A percentile compares a stretch with the other conserved stretches of the same genome.
These are phyloP conservation scores for Torymus texanus DNA, from an alignment of 2,888 invertebrate genomes.

Conservation along the genomic window DNA sequence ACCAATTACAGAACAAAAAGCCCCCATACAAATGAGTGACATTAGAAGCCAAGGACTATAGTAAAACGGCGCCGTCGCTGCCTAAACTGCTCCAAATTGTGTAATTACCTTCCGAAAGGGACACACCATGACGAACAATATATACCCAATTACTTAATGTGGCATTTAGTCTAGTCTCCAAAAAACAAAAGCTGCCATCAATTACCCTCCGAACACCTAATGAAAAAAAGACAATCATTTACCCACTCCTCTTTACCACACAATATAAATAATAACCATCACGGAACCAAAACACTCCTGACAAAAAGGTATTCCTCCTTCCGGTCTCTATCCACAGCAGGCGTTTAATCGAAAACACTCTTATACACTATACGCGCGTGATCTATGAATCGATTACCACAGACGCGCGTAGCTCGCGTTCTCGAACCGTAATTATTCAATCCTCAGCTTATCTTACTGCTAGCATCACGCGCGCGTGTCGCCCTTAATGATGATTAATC, in stretches of 20 bases:
- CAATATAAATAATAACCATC: slow-evolving; percentile 28
- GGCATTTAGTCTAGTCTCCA: background rate
- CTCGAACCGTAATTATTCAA: slow-evolving; percentile 36
- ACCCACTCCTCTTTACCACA: no score
- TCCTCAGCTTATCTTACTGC: background rate
- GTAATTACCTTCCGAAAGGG: background rate
- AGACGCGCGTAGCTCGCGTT: background rate
- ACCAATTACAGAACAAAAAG: no score
- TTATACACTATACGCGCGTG: background rate
- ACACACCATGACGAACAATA: background rate
- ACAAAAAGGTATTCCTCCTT: slow-evolving; percentile 19
- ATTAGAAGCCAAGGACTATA: background rate
- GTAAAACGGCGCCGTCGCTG: background rate
- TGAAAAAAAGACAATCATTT: no score
- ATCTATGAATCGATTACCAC: slow-evolving; percentile 50
- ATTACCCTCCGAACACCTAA: no score
- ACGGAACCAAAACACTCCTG: slow-evolving; percentile 23
- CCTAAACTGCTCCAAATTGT: slow-evolving; percentile 1
- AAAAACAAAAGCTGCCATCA: no score
- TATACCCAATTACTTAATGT: background rate
- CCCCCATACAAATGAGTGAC: background rate
- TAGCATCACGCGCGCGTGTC: slow-evolving; percentile 19
- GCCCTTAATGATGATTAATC: slow-evolving; percentile 54
- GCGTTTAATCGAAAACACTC: slow-evolving; percentile 8
- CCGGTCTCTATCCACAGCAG: background rate